Evolutionary conservation across 2,797 vertebrate genomes (phyloP).

Genomic region (Xenentodon cancila): DNA sequence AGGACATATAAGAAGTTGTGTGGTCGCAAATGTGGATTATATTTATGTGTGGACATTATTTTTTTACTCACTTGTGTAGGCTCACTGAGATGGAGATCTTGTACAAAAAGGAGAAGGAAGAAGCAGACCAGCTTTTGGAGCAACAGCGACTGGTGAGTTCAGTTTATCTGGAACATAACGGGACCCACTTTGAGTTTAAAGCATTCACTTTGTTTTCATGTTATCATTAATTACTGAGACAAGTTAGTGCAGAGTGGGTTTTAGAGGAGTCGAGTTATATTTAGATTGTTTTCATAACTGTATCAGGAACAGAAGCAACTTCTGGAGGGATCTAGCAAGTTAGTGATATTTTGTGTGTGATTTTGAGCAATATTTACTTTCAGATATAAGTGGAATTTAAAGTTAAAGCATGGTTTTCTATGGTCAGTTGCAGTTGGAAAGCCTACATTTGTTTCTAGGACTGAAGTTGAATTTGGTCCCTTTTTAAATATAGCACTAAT

Average conservation of each 20-base stretch:
- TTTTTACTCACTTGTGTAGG: slow-evolving; percentile 68
- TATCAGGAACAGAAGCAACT: slow-evolving; percentile 1
- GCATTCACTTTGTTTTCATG: slow-evolving; percentile 14
- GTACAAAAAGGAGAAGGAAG: slow-evolving; percentile 99
- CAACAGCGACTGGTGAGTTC: slow-evolving; percentile 97
- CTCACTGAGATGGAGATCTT: slow-evolving; percentile 99
- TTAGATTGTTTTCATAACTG: slow-evolving; percentile 8
- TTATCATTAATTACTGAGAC: slow-evolving; percentile 7
- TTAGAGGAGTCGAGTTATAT: slow-evolving; percentile 11
- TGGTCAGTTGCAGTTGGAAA: slow-evolving; percentile 42
- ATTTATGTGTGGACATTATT: slow-evolving; percentile 12
- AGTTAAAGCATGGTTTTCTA: slow-evolving; percentile 60
- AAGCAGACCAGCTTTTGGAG: slow-evolving; percentile 97
- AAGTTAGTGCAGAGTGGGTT: slow-evolving; percentile 23
- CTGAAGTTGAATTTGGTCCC: slow-evolving; percentile 76
- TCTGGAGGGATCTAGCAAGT: slow-evolving; percentile 22
- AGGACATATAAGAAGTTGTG: background rate
- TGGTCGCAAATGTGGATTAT: background rate
- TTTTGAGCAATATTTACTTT: slow-evolving; percentile 42
- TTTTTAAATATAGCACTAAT: slow-evolving; percentile 90
- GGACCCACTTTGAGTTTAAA: slow-evolving; percentile 27
- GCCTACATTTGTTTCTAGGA: slow-evolving; percentile 23
- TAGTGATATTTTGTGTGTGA: slow-evolving; percentile 38
- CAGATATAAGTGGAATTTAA: slow-evolving; percentile 35
- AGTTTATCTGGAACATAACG: slow-evolving; percentile 17